phyloP scores from a whole-genome alignment of 2,797 vertebrate species.

The Lepilemur ruficaudatus region DNA sequence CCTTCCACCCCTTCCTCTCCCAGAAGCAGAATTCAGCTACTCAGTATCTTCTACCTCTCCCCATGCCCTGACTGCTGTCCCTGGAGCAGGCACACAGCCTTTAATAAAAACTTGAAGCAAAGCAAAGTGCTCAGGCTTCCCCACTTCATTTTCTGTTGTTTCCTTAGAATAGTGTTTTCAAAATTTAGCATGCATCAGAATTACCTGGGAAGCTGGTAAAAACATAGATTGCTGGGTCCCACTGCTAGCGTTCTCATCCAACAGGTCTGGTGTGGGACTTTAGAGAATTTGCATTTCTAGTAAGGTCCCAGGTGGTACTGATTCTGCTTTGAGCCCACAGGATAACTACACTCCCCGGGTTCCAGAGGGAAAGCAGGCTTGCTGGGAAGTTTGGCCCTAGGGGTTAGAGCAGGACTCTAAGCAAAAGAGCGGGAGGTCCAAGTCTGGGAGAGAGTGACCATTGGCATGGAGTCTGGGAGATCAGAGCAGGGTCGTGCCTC shows the following conservation, averaged over 20 bases:
- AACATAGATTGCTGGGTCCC: neutral
- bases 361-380: neutral
- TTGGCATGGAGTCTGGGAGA: neutral
- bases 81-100: neutral
- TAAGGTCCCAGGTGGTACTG: neutral
- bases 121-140: neutral
- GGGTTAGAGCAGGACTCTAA: neutral
- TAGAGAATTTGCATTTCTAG: neutral
- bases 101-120: neutral
- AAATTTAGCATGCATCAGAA: neutral
- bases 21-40: neutral
- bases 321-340: neutral
- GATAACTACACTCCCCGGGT: neutral
- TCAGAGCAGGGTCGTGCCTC: neutral
- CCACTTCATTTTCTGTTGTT: neutral
- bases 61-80: rapidly evolving
- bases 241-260: neutral
- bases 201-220: neutral
- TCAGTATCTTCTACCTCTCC: neutral
- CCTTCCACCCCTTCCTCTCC: neutral
- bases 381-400: neutral
- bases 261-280: neutral
- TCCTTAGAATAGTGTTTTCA: neutral
- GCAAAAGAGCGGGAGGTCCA: neutral
- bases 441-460: neutral